phyloP scores from a whole-genome alignment of 2,113 vertebrate species.

The Crotalus horridus region DNA sequence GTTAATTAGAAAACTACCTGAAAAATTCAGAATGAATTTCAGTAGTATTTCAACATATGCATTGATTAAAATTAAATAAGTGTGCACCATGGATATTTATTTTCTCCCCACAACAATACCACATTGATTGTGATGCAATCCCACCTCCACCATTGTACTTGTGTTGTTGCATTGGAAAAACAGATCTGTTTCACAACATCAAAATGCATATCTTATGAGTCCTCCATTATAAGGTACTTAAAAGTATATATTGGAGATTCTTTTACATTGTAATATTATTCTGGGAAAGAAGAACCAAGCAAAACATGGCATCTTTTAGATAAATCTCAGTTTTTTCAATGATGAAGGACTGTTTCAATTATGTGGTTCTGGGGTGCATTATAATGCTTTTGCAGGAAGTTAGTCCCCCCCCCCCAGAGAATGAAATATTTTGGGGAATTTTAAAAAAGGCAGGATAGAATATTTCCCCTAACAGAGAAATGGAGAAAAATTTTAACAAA shows the following conservation, averaged over 20 bases:
- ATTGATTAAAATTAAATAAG: not conserved
- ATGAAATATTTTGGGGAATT: too few species aligned
- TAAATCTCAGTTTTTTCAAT: not conserved
- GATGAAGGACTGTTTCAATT: not conserved
- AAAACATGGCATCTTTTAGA: not conserved
- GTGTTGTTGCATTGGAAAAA: not conserved
- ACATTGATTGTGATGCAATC: not conserved
- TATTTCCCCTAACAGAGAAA: too few species aligned
- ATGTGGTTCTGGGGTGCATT: not conserved
- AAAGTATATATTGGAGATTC: not conserved
- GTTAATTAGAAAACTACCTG: not conserved
- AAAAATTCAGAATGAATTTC: not conserved
- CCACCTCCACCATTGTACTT: not conserved
- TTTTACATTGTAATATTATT: not conserved
- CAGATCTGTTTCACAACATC: not conserved
- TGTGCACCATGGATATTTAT: not conserved
- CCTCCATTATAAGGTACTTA: not conserved
- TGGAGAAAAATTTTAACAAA: too few species aligned
- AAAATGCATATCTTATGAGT: not conserved
- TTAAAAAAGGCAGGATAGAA: too few species aligned
- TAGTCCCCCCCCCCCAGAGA: too few species aligned
- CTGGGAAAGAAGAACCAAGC: not conserved
- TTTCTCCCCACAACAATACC: not conserved
- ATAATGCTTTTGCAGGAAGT: not conserved
- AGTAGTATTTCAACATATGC: not conserved